phyloP scores from a whole-genome alignment of 2,797 vertebrate genomes.

The Myotis pilosus region DNA sequence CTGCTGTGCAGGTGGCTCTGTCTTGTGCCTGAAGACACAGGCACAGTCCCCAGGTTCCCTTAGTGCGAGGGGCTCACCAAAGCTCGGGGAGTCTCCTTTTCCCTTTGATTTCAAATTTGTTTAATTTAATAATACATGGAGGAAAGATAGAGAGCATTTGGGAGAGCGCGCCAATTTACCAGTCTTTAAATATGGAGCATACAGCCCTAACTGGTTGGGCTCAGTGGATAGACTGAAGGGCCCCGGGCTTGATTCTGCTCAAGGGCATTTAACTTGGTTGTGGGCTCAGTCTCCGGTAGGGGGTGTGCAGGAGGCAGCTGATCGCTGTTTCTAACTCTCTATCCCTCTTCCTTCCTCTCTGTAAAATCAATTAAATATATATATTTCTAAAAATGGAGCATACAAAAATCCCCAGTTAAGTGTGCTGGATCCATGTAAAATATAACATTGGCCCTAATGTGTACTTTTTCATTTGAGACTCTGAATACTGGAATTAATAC shows the following conservation, averaged over 20 bases:
- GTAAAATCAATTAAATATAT: too few species aligned
- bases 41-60: constrained; percentile 13
- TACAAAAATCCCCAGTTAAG: neutral
- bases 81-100: neutral
- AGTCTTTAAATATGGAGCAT: neutral
- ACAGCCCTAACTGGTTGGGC: too few species aligned
- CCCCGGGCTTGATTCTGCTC: too few species aligned
- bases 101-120: neutral
- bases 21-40: neutral
- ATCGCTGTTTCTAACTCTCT: too few species aligned
- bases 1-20: neutral
- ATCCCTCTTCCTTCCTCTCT: too few species aligned
- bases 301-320: too few species aligned
- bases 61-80: neutral
- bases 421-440: neutral
- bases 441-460: neutral
- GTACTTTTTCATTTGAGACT: neutral
- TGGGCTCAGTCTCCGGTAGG: too few species aligned
- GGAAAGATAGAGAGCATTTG: too few species aligned
- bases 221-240: too few species aligned
- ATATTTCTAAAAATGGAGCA: neutral
- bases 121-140: neutral
- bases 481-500: neutral
- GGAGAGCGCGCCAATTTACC: neutral
- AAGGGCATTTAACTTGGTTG: too few species aligned